Percentiles rank a stretch among this genome's conserved stretches.
Evolutionary conservation across 2,888 invertebrate genomes (phyloP).

Genomic region (Schizaphis graminum): DNA sequence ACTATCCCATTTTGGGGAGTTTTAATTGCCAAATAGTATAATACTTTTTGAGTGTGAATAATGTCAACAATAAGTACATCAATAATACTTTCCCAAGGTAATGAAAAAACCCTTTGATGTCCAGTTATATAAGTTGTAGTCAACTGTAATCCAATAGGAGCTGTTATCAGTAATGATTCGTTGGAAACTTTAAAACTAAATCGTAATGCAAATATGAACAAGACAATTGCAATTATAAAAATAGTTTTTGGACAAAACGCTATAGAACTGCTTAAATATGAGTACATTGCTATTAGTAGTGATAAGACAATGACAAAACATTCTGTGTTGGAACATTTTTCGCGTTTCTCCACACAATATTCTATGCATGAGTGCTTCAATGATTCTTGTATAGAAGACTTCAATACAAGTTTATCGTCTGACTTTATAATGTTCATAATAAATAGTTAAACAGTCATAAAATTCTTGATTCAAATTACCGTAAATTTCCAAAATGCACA

Average conservation of each 20-base stretch:
- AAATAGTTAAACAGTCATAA: background rate
- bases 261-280: background rate
- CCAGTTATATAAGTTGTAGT: slow-evolving; percentile 66
- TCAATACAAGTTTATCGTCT: slow-evolving; percentile 29
- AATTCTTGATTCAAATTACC: background rate
- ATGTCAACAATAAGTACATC: slow-evolving; percentile 67
- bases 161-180: slow-evolving; percentile 66
- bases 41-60: slow-evolving; percentile 67
- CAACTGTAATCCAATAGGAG: slow-evolving; percentile 67
- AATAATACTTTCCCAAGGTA: slow-evolving; percentile 67
- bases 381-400: slow-evolving; percentile 35
- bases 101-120: slow-evolving; percentile 63
- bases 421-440: slow-evolving; percentile 20
- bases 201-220: background rate
- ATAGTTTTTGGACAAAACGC: background rate
- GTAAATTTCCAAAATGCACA: background rate
- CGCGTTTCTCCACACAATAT: slow-evolving; percentile 45
- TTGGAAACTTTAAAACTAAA: slow-evolving; percentile 55
- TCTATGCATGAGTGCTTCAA: slow-evolving; percentile 52
- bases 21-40: slow-evolving; percentile 66
- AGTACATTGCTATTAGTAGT: background rate
- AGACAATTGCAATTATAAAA: background rate
- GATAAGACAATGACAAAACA: background rate
- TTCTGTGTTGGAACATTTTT: background rate
- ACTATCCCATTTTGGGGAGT: slow-evolving; percentile 56